Evolutionary conservation across 2,113 vertebrate species (phyloP), one percentile per base, ranked within the genome.

Genomic region (Campylomormyrus tamandua): DNA sequence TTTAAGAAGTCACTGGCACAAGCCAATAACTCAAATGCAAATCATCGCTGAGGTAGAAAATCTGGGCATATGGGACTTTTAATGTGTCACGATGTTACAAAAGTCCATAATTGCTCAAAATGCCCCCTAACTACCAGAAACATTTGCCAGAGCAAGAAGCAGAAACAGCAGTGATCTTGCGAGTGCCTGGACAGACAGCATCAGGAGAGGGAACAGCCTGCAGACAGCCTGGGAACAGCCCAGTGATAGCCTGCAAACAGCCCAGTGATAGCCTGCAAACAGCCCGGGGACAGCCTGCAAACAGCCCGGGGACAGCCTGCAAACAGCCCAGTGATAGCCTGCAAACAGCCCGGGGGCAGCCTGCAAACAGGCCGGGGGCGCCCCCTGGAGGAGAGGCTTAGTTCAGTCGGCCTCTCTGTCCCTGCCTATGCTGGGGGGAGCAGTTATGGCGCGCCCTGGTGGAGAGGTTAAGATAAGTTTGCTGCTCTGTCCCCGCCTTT

Each of bases 131-230:
- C 83, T 85, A 21, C 83, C 46, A 49, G 45, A n/a, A 48, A 21
- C 42, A 9, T 85, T 48, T 85, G 45, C 39, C 39, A 46, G 80
- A 46, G 80, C 42, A n/a, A 48, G 45, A 42, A 49, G 17, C 0
- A n/a, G 45, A 48, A 39, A 48, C 17, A n/a, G 42, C 45, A 85
- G 42, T 11, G 56, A 58, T 21, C 21, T 58, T 58, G 56, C 21
- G 0, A 58, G 56, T 8, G 21, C 17, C 17, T 5, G 17, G 17
- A 58, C 56, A 24, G 56, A 8, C 1, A 24, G 95, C 92, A 94
- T 96, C 92, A 98, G 97, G 97, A 99, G 98, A 93, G 94, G 95
- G 92, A 97, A 97, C 95, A 94, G 95, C 89, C 96, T 96, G 9
- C 7, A 24, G 5, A 1, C n/a, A 27, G 62, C 53, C 15, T 21